phyloP scores from a whole-genome alignment of 2,888 invertebrate species.

The Orchesella flavescens region DNA sequence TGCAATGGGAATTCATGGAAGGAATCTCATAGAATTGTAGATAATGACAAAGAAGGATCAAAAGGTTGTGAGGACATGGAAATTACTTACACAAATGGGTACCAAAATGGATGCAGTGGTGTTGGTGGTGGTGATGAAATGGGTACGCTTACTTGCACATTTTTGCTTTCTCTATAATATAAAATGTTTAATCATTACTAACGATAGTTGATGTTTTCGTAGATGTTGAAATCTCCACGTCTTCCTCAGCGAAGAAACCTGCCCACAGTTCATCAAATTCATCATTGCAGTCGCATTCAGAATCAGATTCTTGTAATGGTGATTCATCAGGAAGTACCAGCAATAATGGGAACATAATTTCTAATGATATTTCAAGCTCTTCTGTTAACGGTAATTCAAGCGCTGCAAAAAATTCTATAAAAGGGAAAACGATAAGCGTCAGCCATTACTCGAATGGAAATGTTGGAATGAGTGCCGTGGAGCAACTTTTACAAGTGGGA shows the following conservation, averaged over 20 bases:
- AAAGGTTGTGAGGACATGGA: slow-evolving; percentile 71
- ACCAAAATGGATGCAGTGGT: slow-evolving; percentile 80
- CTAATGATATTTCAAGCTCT: slow-evolving; percentile 62
- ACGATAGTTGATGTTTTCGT: neutral
- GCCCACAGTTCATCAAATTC: slow-evolving; percentile 68
- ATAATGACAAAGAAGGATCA: slow-evolving; percentile 58
- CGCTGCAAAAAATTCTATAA: slow-evolving; percentile 34
- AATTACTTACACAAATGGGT: slow-evolving; percentile 75
- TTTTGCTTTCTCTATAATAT: slow-evolving; percentile 5
- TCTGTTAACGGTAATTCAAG: slow-evolving; percentile 49
- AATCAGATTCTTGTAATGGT: slow-evolving; percentile 65
- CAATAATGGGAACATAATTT: slow-evolving; percentile 60
- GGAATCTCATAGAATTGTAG: slow-evolving; percentile 54
- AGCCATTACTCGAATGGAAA: slow-evolving; percentile 50
- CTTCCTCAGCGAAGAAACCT: slow-evolving; percentile 67
- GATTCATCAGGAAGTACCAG: slow-evolving; percentile 64
- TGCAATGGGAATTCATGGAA: slow-evolving; percentile 68
- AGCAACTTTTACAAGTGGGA: slow-evolving; percentile 95
- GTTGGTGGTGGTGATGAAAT: slow-evolving; percentile 73
- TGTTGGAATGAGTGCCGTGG: slow-evolving; percentile 80
- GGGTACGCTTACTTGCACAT: neutral
- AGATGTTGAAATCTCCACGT: slow-evolving; percentile 70
- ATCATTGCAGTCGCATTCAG: slow-evolving; percentile 66
- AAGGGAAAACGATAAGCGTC: slow-evolving; percentile 44
- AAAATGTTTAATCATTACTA: neutral